Base-by-base conservation (phyloP, 2,113 vertebrate genomes). In the Cinclus mexicanus region DNA sequence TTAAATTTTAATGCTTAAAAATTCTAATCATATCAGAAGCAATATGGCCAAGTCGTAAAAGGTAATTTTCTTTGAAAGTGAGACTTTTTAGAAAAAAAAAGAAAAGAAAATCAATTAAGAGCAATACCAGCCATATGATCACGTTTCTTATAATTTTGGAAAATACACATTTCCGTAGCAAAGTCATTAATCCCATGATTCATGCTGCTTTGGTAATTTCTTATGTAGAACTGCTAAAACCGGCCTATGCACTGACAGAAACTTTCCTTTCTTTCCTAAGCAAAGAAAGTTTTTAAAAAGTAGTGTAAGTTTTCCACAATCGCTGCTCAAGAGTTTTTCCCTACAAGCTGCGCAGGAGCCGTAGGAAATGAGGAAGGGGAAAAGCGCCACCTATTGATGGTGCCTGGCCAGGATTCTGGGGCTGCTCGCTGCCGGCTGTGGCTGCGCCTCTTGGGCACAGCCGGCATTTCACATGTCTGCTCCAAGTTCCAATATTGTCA, bases 361-460 rank as follows among this genome's bases (percentile, higher is more conserved):
- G 7, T 15, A 29, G 7, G 26, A 26, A 29, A 53, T 96, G 79
- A 68, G 88, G 64, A 93, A 98, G 98, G 95, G 97, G 83, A 33
- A 98, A 98, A 93, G 97, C 96, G 96, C 98, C 98, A 98, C 97
- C 98, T 98, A 97, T 98, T 96, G 98, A 82, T 65, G 12, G 22
- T 1, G 75, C 12, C 19, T 7, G 4, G 44, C 64, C 88, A 37
- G 35, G 7, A 37, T 37, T 37, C 35, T 37, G 8, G 49, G 29
- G 44, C 35, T 64, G 19, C 1, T 65, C 31, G 23, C 63, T 39
- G 74, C 41, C 81, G 56, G 47, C 7, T 70, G 35, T 4, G 42
- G 11, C 2, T 21, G 12, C 1, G 49, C 10, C 23, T 5, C 2
- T 4, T 0, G 7, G 37, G 35, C 23, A 6, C 29, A 20, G 68